These are phyloP conservation scores for Hoplias malabaricus DNA, from an alignment of 2,113 vertebrate species.

Conservation along the genomic window DNA sequence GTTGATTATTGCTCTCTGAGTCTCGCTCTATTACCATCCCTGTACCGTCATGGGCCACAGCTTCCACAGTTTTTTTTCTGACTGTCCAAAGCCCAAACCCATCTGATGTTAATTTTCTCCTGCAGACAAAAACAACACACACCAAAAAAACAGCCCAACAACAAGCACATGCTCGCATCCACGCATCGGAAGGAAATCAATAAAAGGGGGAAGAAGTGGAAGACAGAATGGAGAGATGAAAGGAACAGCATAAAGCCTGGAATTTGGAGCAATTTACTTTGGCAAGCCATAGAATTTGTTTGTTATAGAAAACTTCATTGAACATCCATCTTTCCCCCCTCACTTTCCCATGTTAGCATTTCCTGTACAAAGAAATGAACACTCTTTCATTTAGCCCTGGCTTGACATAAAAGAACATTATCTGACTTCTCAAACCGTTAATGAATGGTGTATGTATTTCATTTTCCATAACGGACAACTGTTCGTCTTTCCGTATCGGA, in stretches of 20 bases:
- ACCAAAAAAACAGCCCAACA: conserved; percentile 61
- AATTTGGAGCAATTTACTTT: conserved; percentile 51
- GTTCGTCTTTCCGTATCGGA: neutral
- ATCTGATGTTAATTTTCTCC: conserved; percentile 75
- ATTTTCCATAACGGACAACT: conserved; percentile 8
- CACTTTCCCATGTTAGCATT: conserved; percentile 14
- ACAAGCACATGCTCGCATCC: conserved; percentile 63
- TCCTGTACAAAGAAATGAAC: neutral
- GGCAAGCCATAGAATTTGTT: conserved; percentile 60
- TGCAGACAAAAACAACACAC: conserved; percentile 55
- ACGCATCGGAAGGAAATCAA: conserved; percentile 71
- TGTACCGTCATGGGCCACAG: conserved; percentile 19
- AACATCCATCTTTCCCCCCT: conserved; percentile 21
- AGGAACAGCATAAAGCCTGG: conserved; percentile 44
- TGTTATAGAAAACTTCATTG: conserved; percentile 30
- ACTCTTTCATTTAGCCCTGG: neutral
- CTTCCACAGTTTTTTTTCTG: conserved; percentile 18
- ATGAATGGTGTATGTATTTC: conserved; percentile 3
- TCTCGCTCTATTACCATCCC: conserved; percentile 6
- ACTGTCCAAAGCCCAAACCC: conserved; percentile 47
- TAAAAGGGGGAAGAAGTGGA: conserved; percentile 53
- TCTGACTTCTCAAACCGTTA: neutral
- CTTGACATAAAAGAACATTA: neutral
- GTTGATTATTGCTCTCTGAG: conserved; percentile 54
- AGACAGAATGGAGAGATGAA: conserved; percentile 62